These are phyloP conservation scores for Notolabrus celidotus DNA, from an alignment of 2,797 vertebrate species.

Conservation along the genomic window DNA sequence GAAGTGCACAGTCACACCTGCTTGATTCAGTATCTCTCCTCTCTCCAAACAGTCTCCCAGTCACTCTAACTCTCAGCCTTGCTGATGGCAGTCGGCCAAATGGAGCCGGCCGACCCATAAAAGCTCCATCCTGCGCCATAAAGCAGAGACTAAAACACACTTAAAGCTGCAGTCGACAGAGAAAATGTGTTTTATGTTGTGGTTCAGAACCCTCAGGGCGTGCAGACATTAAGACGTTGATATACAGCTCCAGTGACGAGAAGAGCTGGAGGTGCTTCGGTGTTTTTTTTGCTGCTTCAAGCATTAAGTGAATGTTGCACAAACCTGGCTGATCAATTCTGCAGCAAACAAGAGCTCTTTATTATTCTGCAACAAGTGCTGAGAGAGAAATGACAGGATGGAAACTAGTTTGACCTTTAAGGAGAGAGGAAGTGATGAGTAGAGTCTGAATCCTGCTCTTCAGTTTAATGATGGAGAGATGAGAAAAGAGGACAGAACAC, in stretches of 20 bases:
- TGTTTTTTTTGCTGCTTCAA: conserved; percentile 16
- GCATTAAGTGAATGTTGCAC: not conserved
- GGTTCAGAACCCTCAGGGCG: conserved; percentile 49
- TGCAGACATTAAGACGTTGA: conserved; percentile 58
- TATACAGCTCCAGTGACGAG: conserved; percentile 34
- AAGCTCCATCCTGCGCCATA: conserved; percentile 67
- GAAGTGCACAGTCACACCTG: conserved; percentile 35
- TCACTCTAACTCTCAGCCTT: conserved; percentile 39
- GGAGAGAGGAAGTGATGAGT: not conserved
- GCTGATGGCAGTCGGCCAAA: conserved; percentile 66
- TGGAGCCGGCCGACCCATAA: conserved; percentile 60
- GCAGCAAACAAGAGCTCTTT: not conserved
- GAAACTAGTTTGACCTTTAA: not conserved
- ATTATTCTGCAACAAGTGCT: not conserved
- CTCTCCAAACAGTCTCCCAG: conserved; percentile 37
- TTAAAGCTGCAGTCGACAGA: conserved; percentile 58
- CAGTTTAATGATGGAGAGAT: no score
- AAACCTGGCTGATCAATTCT: not conserved
- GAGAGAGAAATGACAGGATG: not conserved
- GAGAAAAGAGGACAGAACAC: no score
- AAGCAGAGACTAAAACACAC: conserved; percentile 72
- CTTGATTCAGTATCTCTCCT: conserved; percentile 48
- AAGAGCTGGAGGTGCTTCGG: conserved; percentile 18
- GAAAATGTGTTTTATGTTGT: conserved; percentile 64
- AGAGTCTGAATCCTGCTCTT: no score